Conservation (phyloP, 2,797 vertebrate species). For the Hydrocynus forskahlii region DNA sequence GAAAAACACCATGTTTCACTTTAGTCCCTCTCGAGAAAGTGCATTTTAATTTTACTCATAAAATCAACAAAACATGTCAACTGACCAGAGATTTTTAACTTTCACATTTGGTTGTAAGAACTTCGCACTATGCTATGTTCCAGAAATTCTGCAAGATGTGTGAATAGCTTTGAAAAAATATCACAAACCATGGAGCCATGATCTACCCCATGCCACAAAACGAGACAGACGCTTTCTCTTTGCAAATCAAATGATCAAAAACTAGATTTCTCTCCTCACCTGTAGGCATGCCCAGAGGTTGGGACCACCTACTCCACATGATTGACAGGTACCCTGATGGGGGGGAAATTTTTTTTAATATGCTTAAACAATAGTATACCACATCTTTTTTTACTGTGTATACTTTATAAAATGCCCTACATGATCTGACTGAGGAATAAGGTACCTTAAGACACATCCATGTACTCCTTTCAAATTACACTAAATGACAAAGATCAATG, state of each 20-base stretch:
- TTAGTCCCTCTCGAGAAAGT: no score
- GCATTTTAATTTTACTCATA: no score
- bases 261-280: constrained; percentile 71
- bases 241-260: background rate
- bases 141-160: no score
- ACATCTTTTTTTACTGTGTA: background rate
- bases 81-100: no score
- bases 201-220: no score
- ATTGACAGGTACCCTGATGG: constrained; percentile 91
- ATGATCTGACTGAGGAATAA: background rate
- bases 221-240: background rate
- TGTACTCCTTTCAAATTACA: background rate
- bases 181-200: no score
- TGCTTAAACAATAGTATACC: background rate
- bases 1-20: no score
- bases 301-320: constrained; percentile 91
- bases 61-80: no score
- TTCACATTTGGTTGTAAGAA: no score
- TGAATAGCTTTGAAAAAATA: no score
- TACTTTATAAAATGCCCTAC: background rate
- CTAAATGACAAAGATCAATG: no score
- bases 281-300: constrained; percentile 99
- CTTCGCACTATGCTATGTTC: no score
- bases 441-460: background rate
- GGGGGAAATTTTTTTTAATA: background rate